Percentiles rank a stretch among this genome's conserved stretches.
Conservation (phyloP, 2,797 vertebrate genomes). For the Rhinatrema bivittatum region DNA sequence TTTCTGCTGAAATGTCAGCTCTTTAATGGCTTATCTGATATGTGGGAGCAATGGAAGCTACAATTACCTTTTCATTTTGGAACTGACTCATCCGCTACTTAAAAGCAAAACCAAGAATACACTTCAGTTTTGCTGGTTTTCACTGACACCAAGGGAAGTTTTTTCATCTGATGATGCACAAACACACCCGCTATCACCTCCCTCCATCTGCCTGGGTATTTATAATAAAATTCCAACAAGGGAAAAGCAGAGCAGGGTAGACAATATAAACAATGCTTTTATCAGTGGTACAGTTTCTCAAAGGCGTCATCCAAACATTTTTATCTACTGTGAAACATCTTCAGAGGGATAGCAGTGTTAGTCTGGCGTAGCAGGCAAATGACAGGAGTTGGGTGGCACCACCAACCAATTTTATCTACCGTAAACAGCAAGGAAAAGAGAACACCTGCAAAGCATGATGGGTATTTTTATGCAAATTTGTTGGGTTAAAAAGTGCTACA, state of each 20-base stretch:
- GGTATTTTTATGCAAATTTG: too few relatives aligned
- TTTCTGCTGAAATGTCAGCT: constrained; percentile 15
- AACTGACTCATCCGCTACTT: constrained; percentile 19
- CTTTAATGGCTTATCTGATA: constrained; percentile 11
- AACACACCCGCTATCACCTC: background rate
- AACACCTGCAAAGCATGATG: too few relatives aligned
- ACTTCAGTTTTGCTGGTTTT: background rate
- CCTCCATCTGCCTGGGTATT: background rate
- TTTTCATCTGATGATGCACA: constrained; percentile 11
- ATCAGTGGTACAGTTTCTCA: too few relatives aligned
- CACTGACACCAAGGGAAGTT: constrained; percentile 13
- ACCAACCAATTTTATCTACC: too few relatives aligned
- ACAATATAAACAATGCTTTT: background rate
- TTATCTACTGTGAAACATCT: too few relatives aligned
- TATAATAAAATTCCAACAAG: background rate
- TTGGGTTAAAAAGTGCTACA: too few relatives aligned
- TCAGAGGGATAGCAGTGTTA: too few relatives aligned
- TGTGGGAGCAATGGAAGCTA: constrained; percentile 13
- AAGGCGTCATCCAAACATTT: background rate
- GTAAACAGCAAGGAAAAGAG: too few relatives aligned
- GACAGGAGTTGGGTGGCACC: too few relatives aligned
- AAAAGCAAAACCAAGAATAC: constrained; percentile 23
- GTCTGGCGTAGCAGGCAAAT: too few relatives aligned
- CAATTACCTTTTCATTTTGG: constrained; percentile 23
- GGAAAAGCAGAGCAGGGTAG: background rate